These are phyloP conservation scores for Siniperca knerii DNA, from an alignment of 2,113 vertebrate genomes.

Conservation along the genomic window DNA sequence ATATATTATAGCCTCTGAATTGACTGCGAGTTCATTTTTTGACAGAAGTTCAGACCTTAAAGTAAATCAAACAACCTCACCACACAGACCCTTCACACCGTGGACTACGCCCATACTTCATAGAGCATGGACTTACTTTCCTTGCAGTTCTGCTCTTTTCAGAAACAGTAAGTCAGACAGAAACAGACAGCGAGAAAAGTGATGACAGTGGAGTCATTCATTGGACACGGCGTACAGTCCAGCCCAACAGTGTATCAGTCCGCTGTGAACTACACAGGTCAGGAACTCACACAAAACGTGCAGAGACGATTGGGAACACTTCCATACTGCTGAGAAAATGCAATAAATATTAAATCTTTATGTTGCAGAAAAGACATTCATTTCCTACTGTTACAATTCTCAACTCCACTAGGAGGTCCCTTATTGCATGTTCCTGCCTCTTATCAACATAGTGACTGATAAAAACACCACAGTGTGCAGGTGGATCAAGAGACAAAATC, in stretches of 20 bases:
- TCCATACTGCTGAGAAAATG: neutral
- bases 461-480: too few relatives aligned
- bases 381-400: too few relatives aligned
- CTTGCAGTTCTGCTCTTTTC: neutral
- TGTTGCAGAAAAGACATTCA: too few relatives aligned
- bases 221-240: neutral
- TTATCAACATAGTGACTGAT: too few relatives aligned
- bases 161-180: neutral
- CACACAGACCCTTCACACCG: neutral
- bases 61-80: neutral
- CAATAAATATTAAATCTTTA: too few relatives aligned
- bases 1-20: neutral
- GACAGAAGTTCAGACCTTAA: slow-evolving; percentile 4
- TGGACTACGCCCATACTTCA: slow-evolving; percentile 1
- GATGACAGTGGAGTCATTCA: slow-evolving; percentile 12
- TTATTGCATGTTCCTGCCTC: too few relatives aligned
- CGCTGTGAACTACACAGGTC: neutral
- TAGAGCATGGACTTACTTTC: neutral
- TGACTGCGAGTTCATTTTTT: neutral
- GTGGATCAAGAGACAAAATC: too few relatives aligned
- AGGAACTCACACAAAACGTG: neutral
- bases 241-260: neutral
- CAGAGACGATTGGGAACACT: neutral
- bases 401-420: too few relatives aligned
- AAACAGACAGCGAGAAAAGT: neutral